Evolutionary conservation across 2,113 vertebrate species (phyloP).

Genomic region (Neodontobutis hainanensis): DNA sequence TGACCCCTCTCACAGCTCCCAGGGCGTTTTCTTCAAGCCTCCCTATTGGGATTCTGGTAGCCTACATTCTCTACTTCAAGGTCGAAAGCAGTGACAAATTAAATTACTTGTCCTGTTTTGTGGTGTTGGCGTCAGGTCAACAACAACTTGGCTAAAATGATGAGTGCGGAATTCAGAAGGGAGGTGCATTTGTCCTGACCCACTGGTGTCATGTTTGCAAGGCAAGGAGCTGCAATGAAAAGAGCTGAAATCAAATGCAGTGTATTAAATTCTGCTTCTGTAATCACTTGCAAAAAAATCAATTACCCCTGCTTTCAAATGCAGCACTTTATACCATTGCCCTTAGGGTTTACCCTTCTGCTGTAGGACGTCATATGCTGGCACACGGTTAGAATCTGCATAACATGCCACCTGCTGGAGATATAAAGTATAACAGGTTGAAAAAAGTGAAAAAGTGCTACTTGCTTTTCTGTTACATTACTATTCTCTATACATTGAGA

Average conservation of each 20-base stretch:
- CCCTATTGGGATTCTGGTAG: slow-evolving; percentile 70
- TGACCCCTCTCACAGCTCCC: slow-evolving; percentile 48
- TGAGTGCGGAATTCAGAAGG: slow-evolving; percentile 64
- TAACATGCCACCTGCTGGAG: slow-evolving; percentile 64
- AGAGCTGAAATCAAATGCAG: slow-evolving; percentile 62
- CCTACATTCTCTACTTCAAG: slow-evolving; percentile 73
- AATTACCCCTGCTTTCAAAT: slow-evolving; percentile 53
- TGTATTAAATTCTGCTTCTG: slow-evolving; percentile 67
- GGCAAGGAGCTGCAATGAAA: slow-evolving; percentile 45
- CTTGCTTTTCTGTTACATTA: neutral
- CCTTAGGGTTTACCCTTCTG: slow-evolving; percentile 43
- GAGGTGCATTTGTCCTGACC: slow-evolving; percentile 60
- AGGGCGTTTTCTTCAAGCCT: slow-evolving; percentile 49
- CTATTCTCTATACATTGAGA: neutral
- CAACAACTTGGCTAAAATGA: slow-evolving; percentile 72
- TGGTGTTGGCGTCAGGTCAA: slow-evolving; percentile 66
- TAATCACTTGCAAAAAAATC: slow-evolving; percentile 60
- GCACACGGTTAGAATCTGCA: slow-evolving; percentile 28
- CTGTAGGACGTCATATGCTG: slow-evolving; percentile 44
- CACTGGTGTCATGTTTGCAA: slow-evolving; percentile 69
- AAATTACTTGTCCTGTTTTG: slow-evolving; percentile 74
- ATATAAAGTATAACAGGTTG: slow-evolving; percentile 5
- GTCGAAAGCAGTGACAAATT: slow-evolving; percentile 69
- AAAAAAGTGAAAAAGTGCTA: neutral
- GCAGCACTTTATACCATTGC: slow-evolving; percentile 48